Base-by-base conservation (phyloP, 2,797 vertebrate species). In the Odontamblyopus rebecca region DNA sequence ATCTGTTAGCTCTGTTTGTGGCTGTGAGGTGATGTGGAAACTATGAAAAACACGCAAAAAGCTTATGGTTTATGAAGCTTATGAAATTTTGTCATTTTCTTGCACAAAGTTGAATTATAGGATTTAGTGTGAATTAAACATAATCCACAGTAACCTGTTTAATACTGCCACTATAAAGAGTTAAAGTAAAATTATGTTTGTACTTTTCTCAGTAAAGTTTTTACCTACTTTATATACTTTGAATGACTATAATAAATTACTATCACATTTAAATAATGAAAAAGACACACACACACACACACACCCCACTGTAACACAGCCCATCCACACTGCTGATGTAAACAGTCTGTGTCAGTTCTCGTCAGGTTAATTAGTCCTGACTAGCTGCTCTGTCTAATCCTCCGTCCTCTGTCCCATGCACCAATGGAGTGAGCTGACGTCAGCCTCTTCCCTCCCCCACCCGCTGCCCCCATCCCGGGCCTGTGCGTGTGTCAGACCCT, bases 371-470 rank as follows among this genome's bases (percentile, higher is more conserved):
- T 90, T 81, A 81, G 71, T 83, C 64, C 75, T 80, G 84, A 87
- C 61, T 6, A 74, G 71, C 91, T 91, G 93, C 92, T 94, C 77
- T 77, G 84, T 85, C 91, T 95, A 94, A 94, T 95, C 93, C 91
- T 72, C 51, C 82, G 23, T 81, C 79, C 82, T 89, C 66, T 86
- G 13, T 87, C 69, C 27, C 35, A 73, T 2, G 8, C 62, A 56
- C 85, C 79, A 84, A 84, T 85, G 29, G 76, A 88, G 87, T 85
- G 48, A 76, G 74, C 74, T 87, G 83, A 86, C 85, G 78, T 88
- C 83, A 85, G 69, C 76, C 73, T 78, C 68, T 73, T 73, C 62
- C 86, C 75, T 82, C 79, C 82, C 85, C 84, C 67, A 60, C 27
- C 7, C 13, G 48, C 29, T 71, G 54, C 48, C 11, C 68, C 64